These are phyloP conservation scores for Bombus huntii DNA, from an alignment of 1,140 invertebrate genomes.

Conservation along the genomic window DNA sequence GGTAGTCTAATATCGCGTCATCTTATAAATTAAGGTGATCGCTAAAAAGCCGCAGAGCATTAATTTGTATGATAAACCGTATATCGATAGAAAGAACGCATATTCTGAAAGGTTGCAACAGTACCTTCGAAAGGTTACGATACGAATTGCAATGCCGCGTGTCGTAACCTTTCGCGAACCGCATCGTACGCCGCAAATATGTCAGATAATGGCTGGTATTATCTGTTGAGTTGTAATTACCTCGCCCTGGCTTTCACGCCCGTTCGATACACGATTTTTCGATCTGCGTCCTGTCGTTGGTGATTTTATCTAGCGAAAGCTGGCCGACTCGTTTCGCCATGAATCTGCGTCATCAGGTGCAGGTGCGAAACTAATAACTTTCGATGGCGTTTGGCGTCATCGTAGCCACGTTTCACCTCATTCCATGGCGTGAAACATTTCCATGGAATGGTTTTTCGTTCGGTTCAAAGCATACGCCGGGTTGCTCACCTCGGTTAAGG, in stretches of 20 bases:
- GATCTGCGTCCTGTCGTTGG: background rate
- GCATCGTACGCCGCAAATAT: conserved; percentile 31
- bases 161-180: conserved; percentile 65
- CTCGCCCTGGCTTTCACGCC: conserved; percentile 23
- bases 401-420: background rate
- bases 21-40: conserved; percentile 57
- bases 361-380: conserved; percentile 40
- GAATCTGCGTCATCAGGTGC: conserved; percentile 26
- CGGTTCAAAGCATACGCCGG: background rate
- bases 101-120: conserved; percentile 62
- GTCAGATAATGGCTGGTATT: conserved; percentile 60
- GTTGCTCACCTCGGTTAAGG: background rate
- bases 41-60: conserved; percentile 43
- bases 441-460: background rate
- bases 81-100: background rate
- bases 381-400: conserved; percentile 24
- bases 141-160: conserved; percentile 61
- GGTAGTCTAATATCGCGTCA: background rate
- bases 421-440: background rate
- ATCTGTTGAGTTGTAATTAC: conserved; percentile 62
- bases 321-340: conserved; percentile 9
- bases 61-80: conserved; percentile 63
- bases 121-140: conserved; percentile 56
- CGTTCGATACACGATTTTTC: conserved; percentile 32
- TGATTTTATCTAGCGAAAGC: conserved; percentile 41